Base-by-base conservation (phyloP, 2,888 invertebrate genomes). In the Rhimphoctona megacephalus region DNA sequence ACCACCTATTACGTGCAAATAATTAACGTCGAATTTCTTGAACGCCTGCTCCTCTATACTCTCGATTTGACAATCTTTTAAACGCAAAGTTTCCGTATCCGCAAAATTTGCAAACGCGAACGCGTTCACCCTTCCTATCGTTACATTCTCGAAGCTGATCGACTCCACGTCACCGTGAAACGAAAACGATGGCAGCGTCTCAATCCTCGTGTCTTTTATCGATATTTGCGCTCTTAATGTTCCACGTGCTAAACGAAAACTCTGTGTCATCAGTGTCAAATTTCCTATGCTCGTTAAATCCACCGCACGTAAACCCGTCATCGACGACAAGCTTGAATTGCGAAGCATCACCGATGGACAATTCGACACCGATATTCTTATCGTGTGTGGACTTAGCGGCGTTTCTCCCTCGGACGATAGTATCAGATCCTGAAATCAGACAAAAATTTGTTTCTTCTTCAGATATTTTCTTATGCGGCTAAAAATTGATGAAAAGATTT, bases 101-200 rank as follows among this genome's bases (percentile, higher is more conserved):
- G 95, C 95, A 66, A 97, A 95, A 93, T 97, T 97, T 85, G 97
- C 96, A 92, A 98, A 97, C 0, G 97, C 97, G 93, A 97, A 97
- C 0, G 97, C 96, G 90, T 95, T 95, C 83, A 97, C 95, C 81
- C 95, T 95, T 36, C 95, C 95, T 81, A 98, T 95, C 84, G 94
- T 95, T 74, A 96, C 96, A 88, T 96, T 95, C 81, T 95, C 95
- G 86, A 98, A 96, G 81, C 95, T 94, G 88, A 98, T 96, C 89
- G 96, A 96, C 91, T 96, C 96, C 85, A 97, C 96, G 87, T 96
- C 96, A 6, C 98, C 98, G 91, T 96, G 96, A 91, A 98, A 96
- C 49, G 97, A 96, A 89, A 95, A 95, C 81, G 95, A 95, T 6
- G 95, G 95, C 80, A 96, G 93, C 61, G 93, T 90, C 22, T 94